Evolutionary conservation across 1,140 invertebrate genomes (phyloP).

Genomic region (Panagrolaimus sp.): DNA sequence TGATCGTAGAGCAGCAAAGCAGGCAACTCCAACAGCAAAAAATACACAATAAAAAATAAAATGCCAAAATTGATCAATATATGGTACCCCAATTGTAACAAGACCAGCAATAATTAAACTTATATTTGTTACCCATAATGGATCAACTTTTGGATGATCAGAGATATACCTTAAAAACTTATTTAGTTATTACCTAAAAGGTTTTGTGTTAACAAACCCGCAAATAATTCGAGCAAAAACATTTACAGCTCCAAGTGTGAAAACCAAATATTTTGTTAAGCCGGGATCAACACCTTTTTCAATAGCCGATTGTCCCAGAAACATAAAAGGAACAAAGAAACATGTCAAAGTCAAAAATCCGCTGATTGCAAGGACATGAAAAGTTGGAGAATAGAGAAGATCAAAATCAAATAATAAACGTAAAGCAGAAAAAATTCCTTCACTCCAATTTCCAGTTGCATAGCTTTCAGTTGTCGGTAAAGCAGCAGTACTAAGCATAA

Average conservation of each 20-base stretch:
- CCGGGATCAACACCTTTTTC: conserved; percentile 50
- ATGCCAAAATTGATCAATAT: conserved; percentile 64
- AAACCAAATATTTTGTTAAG: conserved; percentile 69
- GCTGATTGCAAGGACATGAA: conserved; percentile 75
- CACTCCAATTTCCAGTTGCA: conserved; percentile 4
- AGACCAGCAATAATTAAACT: conserved; percentile 74
- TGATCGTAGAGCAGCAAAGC: conserved; percentile 77
- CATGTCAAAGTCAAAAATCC: conserved; percentile 89
- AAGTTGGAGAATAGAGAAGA: conserved; percentile 73
- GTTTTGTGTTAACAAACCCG: conserved; percentile 62
- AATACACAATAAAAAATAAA: conserved; percentile 73
- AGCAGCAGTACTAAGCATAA: conserved; percentile 15
- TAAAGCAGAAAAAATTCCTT: conserved; percentile 6
- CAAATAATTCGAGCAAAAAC: conserved; percentile 78
- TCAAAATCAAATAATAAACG: conserved; percentile 9
- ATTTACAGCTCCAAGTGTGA: conserved; percentile 82
- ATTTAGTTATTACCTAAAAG: no score
- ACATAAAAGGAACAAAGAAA: conserved; percentile 90
- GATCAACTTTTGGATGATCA: conserved; percentile 56
- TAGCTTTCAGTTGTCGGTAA: conserved; percentile 1
- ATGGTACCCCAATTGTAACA: conserved; percentile 73
- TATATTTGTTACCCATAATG: conserved; percentile 58
- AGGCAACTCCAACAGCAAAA: conserved; percentile 77
- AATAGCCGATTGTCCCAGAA: conserved; percentile 62
- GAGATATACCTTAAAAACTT: conserved; percentile 41